Conservation (phyloP, 2,113 vertebrate species). For the Promerops cafer region DNA sequence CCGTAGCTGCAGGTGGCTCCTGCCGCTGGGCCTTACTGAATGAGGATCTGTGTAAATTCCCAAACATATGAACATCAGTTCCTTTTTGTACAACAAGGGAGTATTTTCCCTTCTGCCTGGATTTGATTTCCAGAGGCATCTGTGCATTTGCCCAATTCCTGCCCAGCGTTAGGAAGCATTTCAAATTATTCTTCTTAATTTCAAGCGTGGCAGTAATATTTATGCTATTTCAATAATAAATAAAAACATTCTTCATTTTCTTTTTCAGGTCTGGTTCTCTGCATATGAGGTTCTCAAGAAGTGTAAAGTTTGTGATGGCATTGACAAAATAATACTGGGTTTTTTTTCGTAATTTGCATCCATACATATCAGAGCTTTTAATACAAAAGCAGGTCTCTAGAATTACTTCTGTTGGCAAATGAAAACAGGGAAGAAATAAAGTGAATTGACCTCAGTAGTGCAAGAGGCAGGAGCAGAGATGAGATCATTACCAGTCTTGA, state of each 20-base stretch:
- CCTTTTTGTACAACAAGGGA: conserved; percentile 47
- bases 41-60: conserved; percentile 33
- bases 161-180: background rate
- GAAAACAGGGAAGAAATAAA: background rate
- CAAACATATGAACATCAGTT: conserved; percentile 36
- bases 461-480: background rate
- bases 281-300: background rate
- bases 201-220: background rate
- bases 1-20: conserved; percentile 52
- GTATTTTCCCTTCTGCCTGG: conserved; percentile 50
- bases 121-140: conserved; percentile 27
- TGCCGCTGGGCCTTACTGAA: conserved; percentile 17
- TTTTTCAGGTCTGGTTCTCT: background rate
- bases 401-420: background rate
- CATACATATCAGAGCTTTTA: background rate
- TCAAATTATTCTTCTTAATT: conserved; percentile 24
- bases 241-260: background rate
- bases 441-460: background rate
- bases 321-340: background rate
- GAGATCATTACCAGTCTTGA: background rate
- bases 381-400: background rate
- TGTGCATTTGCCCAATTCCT: conserved; percentile 14
- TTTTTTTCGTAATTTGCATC: background rate
- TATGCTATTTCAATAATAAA: background rate
- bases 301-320: background rate